phyloP scores from a whole-genome alignment of 2,113 vertebrate genomes.

The Nerophis lumbriciformis region DNA sequence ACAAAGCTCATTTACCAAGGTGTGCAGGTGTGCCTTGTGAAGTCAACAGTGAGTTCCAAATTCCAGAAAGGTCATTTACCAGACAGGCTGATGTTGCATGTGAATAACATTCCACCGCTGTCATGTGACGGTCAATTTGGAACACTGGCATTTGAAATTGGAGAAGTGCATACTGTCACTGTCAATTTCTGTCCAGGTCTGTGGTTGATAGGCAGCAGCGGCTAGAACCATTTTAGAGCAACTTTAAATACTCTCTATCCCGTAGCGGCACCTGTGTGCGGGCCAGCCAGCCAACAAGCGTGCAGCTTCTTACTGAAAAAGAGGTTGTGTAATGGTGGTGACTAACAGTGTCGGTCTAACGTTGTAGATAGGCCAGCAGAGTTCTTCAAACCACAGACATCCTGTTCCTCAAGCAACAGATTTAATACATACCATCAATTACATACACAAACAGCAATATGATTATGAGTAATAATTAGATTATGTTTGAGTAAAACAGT shows the following conservation, averaged over 20 bases:
- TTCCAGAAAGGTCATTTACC: background rate
- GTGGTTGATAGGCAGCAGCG: slow-evolving; percentile 45
- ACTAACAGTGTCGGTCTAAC: slow-evolving; percentile 21
- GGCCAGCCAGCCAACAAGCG: background rate
- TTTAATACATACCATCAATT: background rate
- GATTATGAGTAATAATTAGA: background rate
- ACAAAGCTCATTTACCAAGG: no score
- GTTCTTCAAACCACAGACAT: slow-evolving; percentile 50
- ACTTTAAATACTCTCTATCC: slow-evolving; percentile 67
- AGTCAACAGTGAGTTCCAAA: background rate
- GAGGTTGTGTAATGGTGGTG: slow-evolving; percentile 52
- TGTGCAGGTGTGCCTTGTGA: background rate
- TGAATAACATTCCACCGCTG: slow-evolving; percentile 35
- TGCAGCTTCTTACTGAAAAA: slow-evolving; percentile 39
- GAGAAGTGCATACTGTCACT: slow-evolving; percentile 55
- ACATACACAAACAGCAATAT: slow-evolving; percentile 6
- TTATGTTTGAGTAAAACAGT: background rate
- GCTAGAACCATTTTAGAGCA: slow-evolving; percentile 56
- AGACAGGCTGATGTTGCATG: background rate
- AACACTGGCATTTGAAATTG: slow-evolving; percentile 45
- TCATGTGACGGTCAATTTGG: slow-evolving; percentile 46
- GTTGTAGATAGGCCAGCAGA: slow-evolving; percentile 41
- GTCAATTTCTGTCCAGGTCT: slow-evolving; percentile 52
- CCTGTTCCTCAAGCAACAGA: slow-evolving; percentile 59
- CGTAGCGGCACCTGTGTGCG: slow-evolving; percentile 60